These are phyloP conservation scores for Oenanthe oenanthe DNA, from an alignment of 2,113 vertebrate species.

Conservation along the genomic window DNA sequence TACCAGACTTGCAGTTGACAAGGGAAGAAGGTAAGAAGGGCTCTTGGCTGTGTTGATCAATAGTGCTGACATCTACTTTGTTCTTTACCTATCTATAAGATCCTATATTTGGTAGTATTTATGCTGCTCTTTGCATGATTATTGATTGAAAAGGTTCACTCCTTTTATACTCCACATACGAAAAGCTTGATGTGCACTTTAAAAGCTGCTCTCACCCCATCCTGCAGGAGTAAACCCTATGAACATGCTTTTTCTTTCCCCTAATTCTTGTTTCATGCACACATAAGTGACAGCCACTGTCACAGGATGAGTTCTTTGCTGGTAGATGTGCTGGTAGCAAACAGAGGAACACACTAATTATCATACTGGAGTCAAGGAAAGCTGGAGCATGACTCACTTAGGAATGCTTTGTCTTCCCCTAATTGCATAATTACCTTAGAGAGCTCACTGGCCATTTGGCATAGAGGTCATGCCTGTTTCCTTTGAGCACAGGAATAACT, in stretches of 20 bases:
- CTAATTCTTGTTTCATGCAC: background rate
- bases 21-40: background rate
- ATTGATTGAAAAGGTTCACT: background rate
- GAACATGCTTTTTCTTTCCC: background rate
- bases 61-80: background rate
- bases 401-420: constrained; percentile 62
- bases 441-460: constrained; percentile 50
- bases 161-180: background rate
- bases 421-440: constrained; percentile 60
- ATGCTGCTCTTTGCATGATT: background rate
- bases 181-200: background rate
- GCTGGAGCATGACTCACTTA: constrained; percentile 44
- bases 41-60: background rate
- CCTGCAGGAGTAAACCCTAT: background rate
- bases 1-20: background rate
- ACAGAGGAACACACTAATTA: background rate
- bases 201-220: background rate
- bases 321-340: background rate
- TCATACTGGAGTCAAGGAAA: background rate
- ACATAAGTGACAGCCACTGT: background rate
- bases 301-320: background rate
- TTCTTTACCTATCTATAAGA: background rate
- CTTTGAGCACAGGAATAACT: constrained; percentile 18
- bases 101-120: background rate
- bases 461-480: constrained; percentile 48